Base-by-base conservation (phyloP, 2,113 vertebrate genomes). In the Martes martes region DNA sequence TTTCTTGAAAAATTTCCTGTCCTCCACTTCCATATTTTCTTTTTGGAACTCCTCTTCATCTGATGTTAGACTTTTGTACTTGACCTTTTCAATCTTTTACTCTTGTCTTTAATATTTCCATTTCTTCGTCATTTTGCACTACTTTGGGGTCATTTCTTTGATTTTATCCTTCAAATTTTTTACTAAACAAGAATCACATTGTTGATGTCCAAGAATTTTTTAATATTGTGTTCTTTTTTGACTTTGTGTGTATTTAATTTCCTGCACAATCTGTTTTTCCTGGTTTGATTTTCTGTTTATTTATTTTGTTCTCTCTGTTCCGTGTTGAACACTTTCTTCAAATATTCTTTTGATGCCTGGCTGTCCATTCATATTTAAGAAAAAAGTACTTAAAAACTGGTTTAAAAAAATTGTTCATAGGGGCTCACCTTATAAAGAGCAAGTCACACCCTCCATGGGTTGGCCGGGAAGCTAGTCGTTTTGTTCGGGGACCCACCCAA, bases 301-400 rank as follows among this genome's bases (percentile, higher is more conserved):
- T 89, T 89, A 84, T 96, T 88, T 92, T 61, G 39, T 67, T 57
- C 10, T 82, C 21, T 45, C 39, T 94, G 65, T 74, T 91, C 92
- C 36, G 59, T 31, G 26, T 23, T 69, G 67, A 76, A 42, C 55
- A 6, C 23, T 87, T 78, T 61, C 47, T 21, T 61, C 39, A 59
- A 92, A 82, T 57, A 73, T 76, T 42, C 71, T 78, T 93, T 52
- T 57, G 73, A 80, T 74, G 61, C 11, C 21, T 80, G 39, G 39
- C 52, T 50, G 1, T 55, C 18, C 33, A 42, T 59, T 89, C 57
- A 50, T 39, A 80, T 19, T 90, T 71, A 69, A 76, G 80, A 93
- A 42, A 92, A 81, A 95, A 45, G 36, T 33, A 47, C 74, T 24
- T 78, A n/a, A 88, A 55, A 96, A 36, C 28, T 47, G 24, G 47